A percentile compares a stretch with the other conserved stretches of the same genome.
These are phyloP conservation scores for Metalampra italica DNA, from an alignment of 2,888 invertebrate species.

Conservation along the genomic window DNA sequence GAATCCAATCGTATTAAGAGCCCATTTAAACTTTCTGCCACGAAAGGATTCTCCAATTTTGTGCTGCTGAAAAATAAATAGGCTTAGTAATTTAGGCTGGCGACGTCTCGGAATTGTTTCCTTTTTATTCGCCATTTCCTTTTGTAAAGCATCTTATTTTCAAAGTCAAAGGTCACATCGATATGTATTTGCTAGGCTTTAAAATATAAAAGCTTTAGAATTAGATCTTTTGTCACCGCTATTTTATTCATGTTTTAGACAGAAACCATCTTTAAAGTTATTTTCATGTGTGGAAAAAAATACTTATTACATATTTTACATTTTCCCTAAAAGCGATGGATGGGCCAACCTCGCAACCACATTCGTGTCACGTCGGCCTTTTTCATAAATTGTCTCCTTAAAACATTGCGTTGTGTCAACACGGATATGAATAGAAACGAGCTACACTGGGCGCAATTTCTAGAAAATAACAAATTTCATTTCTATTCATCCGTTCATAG, in stretches of 20 bases:
- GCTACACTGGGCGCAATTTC: conserved; percentile 11
- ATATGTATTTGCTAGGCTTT: background rate
- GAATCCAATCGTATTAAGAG: conserved; percentile 70
- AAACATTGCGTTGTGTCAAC: conserved; percentile 48
- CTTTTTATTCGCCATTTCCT: conserved; percentile 3
- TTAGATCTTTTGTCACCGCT: conserved; percentile 20
- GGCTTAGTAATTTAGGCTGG: conserved; percentile 37
- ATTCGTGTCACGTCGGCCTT: conserved; percentile 52
- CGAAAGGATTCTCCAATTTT: conserved; percentile 61
- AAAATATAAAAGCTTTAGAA: background rate
- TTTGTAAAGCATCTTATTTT: conserved; percentile 18
- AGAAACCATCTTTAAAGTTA: background rate
- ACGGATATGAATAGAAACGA: conserved; percentile 30
- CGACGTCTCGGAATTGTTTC: conserved; percentile 15
- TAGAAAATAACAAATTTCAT: conserved; percentile 17
- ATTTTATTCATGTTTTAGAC: conserved; percentile 27
- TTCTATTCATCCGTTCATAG: background rate
- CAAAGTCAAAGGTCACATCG: conserved; percentile 19
- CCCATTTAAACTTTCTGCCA: conserved; percentile 67
- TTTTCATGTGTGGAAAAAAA: conserved; percentile 29
- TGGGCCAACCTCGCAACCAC: conserved; percentile 21
- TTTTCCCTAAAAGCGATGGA: conserved; percentile 27
- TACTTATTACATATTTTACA: conserved; percentile 37
- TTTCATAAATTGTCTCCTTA: conserved; percentile 56
- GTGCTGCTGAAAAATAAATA: conserved; percentile 51